Evolutionary conservation across 2,797 vertebrate species (phyloP).

Genomic region (Phrynocephalus guinanensis): DNA sequence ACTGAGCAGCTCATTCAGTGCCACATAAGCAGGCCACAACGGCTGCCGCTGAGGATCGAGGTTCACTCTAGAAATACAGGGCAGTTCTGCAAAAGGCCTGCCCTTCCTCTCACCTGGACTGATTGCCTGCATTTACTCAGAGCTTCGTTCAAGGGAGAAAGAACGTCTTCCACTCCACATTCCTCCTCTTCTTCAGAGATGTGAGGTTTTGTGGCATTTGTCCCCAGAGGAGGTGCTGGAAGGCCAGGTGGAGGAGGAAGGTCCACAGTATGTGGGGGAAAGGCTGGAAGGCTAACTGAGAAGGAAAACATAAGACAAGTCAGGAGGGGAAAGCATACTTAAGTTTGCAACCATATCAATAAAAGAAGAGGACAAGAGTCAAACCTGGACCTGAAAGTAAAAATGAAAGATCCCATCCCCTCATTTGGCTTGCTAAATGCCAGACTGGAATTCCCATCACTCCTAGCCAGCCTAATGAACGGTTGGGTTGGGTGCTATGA

Average conservation of each 20-base stretch:
- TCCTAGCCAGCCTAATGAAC: not conserved
- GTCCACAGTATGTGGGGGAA: constrained; percentile 60
- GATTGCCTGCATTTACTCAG: constrained; percentile 80
- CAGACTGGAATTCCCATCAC: not conserved
- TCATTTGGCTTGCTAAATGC: not conserved
- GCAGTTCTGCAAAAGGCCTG: not conserved
- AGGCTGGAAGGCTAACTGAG: constrained; percentile 56
- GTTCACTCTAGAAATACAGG: not conserved
- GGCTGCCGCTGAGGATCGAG: not conserved
- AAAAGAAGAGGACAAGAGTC: not conserved
- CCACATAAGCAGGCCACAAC: not conserved
- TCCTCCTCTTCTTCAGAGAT: constrained; percentile 68
- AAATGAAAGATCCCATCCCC: not conserved
- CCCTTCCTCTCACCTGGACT: constrained; percentile 77
- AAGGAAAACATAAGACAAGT: constrained; percentile 23
- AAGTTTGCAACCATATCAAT: not conserved
- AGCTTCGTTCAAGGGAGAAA: constrained; percentile 78
- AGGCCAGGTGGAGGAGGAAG: constrained; percentile 64
- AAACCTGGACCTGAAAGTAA: constrained; percentile 14
- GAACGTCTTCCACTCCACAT: constrained; percentile 75
- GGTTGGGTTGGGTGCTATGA: not conserved
- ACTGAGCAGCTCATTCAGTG: too few species aligned
- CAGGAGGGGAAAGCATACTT: not conserved
- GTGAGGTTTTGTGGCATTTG: constrained; percentile 24
- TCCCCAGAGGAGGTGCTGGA: constrained; percentile 53